These are phyloP conservation scores for Scatophagus argus DNA, from an alignment of 2,113 vertebrate genomes.

Conservation along the genomic window DNA sequence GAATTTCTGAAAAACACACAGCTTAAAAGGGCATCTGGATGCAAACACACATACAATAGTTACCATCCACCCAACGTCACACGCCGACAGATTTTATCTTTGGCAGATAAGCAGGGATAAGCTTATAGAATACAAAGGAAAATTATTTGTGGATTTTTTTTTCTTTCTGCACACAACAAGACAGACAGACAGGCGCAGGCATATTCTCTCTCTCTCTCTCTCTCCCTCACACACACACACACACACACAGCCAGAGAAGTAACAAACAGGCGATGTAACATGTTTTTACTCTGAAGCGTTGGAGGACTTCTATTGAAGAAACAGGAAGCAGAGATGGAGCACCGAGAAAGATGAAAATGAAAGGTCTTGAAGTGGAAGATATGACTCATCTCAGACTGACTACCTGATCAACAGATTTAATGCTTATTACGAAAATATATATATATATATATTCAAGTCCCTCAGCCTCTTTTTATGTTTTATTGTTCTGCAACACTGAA, in stretches of 20 bases:
- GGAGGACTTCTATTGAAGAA: background rate
- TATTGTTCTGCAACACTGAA: background rate
- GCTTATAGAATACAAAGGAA: background rate
- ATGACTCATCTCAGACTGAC: conserved; percentile 47
- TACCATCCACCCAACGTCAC: background rate
- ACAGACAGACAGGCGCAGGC: background rate
- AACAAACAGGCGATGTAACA: conserved; percentile 12
- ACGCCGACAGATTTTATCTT: background rate
- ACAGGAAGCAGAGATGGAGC: conserved; percentile 34
- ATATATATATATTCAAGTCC: background rate
- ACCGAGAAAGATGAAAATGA: conserved; percentile 2
- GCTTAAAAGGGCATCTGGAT: conserved; percentile 5
- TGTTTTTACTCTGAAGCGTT: conserved; percentile 18
- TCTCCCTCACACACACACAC: background rate
- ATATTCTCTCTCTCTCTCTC: background rate
- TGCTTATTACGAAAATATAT: conserved; percentile 19
- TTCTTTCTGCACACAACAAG: background rate
- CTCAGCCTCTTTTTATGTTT: background rate
- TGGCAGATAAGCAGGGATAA: background rate
- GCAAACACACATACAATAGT: background rate
- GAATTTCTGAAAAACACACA: background rate
- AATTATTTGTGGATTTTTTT: background rate
- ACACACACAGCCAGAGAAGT: background rate
- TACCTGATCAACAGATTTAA: conserved; percentile 4
- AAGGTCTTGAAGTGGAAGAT: conserved; percentile 46